A percentile compares a stretch with the other conserved stretches of the same genome.
Evolutionary conservation across 2,113 vertebrate genomes (phyloP).

Genomic region (Larimichthys crocea): DNA sequence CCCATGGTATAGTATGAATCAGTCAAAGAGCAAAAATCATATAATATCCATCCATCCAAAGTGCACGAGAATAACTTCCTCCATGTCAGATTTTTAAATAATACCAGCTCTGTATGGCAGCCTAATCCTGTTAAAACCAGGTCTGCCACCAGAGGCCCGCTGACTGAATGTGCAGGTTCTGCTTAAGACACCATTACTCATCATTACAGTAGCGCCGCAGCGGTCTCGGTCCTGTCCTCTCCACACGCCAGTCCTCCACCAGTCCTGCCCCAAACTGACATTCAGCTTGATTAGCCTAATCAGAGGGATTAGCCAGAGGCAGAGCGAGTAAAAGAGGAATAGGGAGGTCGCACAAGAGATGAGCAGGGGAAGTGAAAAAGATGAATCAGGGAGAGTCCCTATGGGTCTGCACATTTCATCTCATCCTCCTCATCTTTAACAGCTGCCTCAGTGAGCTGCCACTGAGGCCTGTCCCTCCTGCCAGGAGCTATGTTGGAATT

Average conservation of each 20-base stretch:
- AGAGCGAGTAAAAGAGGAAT: slow-evolving; percentile 16
- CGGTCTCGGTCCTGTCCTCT: slow-evolving; percentile 45
- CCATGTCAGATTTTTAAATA: slow-evolving; percentile 10
- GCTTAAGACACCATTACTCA: slow-evolving; percentile 64
- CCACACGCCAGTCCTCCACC: slow-evolving; percentile 46
- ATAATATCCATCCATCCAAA: neutral
- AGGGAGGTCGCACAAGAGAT: slow-evolving; percentile 24
- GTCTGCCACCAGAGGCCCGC: slow-evolving; percentile 35
- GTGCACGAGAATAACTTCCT: slow-evolving; percentile 14
- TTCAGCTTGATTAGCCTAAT: slow-evolving; percentile 74
- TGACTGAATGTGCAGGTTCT: slow-evolving; percentile 30
- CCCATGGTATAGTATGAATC: slow-evolving; percentile 5
- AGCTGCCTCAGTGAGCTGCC: slow-evolving; percentile 59
- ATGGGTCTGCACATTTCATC: slow-evolving; percentile 62
- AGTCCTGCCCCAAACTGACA: slow-evolving; percentile 59
- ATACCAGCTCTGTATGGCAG: neutral
- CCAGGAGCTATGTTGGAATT: slow-evolving; percentile 45
- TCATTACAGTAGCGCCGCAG: slow-evolving; percentile 53
- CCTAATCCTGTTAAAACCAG: slow-evolving; percentile 46
- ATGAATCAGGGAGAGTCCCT: slow-evolving; percentile 50
- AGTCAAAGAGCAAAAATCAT: slow-evolving; percentile 23
- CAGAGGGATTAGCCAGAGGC: slow-evolving; percentile 67
- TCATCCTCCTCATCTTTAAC: slow-evolving; percentile 62
- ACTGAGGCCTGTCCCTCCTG: slow-evolving; percentile 41
- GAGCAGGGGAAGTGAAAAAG: slow-evolving; percentile 22